Conservation (phyloP, 2,888 invertebrate species). For the Chorisops tibialis region DNA sequence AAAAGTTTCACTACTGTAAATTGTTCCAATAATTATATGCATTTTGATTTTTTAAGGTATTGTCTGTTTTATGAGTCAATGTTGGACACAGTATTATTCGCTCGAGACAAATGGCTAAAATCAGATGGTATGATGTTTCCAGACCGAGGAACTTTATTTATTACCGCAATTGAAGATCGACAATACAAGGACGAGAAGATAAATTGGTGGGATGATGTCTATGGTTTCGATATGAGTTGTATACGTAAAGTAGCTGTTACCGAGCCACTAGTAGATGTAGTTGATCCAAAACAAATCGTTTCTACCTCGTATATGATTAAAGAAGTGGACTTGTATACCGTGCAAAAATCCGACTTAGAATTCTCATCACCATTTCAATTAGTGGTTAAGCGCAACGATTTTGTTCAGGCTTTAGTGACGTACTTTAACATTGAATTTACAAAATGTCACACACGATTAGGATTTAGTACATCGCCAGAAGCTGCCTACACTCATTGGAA, state of each 20-base stretch:
- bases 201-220: constrained; percentile 99
- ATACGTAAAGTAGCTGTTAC: constrained; percentile 97
- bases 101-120: constrained; percentile 95
- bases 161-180: constrained; percentile 91
- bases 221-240: constrained; percentile 99
- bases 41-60: constrained; percentile 52
- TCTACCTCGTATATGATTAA: constrained; percentile 92
- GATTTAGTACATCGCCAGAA: constrained; percentile 98
- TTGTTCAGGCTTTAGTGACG: constrained; percentile 95
- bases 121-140: constrained; percentile 92
- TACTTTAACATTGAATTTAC: constrained; percentile 99
- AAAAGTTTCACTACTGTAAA: constrained; percentile 38
- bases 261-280: constrained; percentile 97
- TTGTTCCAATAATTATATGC: neutral
- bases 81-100: constrained; percentile 98
- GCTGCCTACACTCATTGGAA: constrained; percentile 99
- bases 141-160: constrained; percentile 87
- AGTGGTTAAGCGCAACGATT: constrained; percentile 85
- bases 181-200: constrained; percentile 99
- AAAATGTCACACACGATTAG: constrained; percentile 96
- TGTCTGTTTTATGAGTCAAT: constrained; percentile 98
- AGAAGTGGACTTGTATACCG: constrained; percentile 97
- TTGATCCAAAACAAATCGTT: constrained; percentile 97
- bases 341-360: constrained; percentile 90
- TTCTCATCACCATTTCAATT: constrained; percentile 86